Conservation (phyloP, 2,797 vertebrate species). For the Dryobates pubescens region DNA sequence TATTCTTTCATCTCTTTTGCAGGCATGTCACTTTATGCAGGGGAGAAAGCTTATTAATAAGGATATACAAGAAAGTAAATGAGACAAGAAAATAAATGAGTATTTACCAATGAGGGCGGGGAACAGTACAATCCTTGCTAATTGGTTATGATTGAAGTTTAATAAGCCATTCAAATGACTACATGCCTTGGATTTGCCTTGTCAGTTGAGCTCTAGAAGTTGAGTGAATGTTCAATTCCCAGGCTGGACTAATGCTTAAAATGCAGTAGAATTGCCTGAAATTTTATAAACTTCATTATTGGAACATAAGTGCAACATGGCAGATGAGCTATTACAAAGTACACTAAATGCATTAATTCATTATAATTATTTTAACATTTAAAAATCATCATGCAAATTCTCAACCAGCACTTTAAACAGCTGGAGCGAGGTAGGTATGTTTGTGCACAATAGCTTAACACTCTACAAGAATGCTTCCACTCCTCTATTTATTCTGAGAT, state of each 20-base stretch:
- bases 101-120: constrained; percentile 30
- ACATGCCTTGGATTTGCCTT: constrained; percentile 12
- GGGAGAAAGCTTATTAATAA: constrained; percentile 34
- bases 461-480: background rate
- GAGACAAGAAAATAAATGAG: constrained; percentile 61
- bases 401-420: background rate
- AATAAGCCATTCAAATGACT: constrained; percentile 37
- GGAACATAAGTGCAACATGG: background rate
- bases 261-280: background rate
- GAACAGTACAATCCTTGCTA: constrained; percentile 10
- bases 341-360: background rate
- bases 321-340: constrained; percentile 4
- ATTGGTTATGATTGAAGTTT: constrained; percentile 55
- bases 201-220: background rate
- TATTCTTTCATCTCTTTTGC: constrained; percentile 8
- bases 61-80: constrained; percentile 18
- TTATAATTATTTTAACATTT: background rate
- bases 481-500: background rate
- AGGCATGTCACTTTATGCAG: background rate
- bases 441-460: background rate
- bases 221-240: constrained; percentile 8
- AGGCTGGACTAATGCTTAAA: background rate
- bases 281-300: background rate
- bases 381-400: background rate
- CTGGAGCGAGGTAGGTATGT: background rate